These are phyloP conservation scores for Oenanthe oenanthe DNA, from an alignment of 2,113 vertebrate species.

Conservation along the genomic window DNA sequence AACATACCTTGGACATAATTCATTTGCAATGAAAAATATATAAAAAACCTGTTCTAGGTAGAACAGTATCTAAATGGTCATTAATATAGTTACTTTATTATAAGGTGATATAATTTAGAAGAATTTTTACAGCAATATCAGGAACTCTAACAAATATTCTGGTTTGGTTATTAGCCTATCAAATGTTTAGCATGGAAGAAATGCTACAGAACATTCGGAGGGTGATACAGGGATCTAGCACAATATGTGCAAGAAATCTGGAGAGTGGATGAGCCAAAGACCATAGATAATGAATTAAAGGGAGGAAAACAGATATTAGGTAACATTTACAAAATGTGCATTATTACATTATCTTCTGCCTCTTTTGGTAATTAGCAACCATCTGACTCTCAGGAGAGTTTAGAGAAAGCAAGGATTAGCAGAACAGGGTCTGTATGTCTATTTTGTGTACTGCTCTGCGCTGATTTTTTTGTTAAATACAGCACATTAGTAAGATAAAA, in stretches of 20 bases:
- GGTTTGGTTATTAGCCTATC: background rate
- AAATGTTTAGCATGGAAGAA: background rate
- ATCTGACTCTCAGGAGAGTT: background rate
- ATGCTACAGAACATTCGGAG: background rate
- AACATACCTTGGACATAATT: background rate
- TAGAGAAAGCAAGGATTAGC: background rate
- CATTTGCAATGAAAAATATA: background rate
- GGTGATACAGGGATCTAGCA: background rate
- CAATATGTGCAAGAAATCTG: background rate
- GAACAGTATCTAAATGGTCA: background rate
- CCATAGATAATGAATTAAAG: background rate
- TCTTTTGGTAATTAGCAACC: background rate
- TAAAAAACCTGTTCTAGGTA: background rate
- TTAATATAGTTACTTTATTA: background rate
- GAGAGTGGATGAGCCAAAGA: background rate
- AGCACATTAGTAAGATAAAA: background rate
- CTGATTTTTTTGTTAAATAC: background rate
- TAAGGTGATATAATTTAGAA: background rate
- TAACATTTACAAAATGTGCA: background rate
- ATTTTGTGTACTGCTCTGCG: rapidly evolving
- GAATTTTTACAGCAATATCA: background rate
- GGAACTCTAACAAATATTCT: background rate
- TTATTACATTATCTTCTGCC: background rate
- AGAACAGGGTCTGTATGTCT: background rate
- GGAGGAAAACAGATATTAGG: background rate